Percentiles rank a stretch among this genome's conserved stretches.
These are phyloP conservation scores for Limulus polyphemus DNA, from an alignment of 2,888 invertebrate genomes.

Conservation along the genomic window DNA sequence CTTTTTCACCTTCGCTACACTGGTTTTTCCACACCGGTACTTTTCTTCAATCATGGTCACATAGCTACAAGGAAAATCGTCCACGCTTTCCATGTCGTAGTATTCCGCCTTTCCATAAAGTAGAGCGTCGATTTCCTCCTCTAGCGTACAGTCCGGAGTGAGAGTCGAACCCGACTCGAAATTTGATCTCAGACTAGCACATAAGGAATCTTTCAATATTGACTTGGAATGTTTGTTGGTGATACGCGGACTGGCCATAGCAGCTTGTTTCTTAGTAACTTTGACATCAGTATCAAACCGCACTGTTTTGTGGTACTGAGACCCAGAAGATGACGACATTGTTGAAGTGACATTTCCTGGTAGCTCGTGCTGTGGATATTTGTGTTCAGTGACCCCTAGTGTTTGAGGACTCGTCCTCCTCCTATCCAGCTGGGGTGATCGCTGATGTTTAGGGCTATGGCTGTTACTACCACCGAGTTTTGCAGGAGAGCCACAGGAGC, in stretches of 20 bases:
- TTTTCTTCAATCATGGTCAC: slow-evolving; percentile 29
- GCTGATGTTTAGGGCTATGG: background rate
- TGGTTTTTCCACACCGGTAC: slow-evolving; percentile 23
- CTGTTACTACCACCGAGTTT: background rate
- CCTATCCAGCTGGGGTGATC: slow-evolving; percentile 1
- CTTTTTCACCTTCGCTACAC: slow-evolving; percentile 17
- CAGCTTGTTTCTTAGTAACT: too few relatives aligned
- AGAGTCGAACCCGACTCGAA: slow-evolving; percentile 3
- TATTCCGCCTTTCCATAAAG: slow-evolving; percentile 29
- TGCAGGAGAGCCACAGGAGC: background rate
- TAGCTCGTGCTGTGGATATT: background rate
- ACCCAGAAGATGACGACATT: slow-evolving; percentile 6
- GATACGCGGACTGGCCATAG: too few relatives aligned
- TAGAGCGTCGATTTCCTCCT: slow-evolving; percentile 31
- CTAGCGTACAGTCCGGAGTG: slow-evolving; percentile 23
- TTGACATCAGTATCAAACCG: slow-evolving; percentile 21
- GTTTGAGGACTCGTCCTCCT: slow-evolving; percentile 1
- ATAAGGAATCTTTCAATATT: slow-evolving; percentile 27
- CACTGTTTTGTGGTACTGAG: slow-evolving; percentile 20
- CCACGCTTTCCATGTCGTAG: slow-evolving; percentile 22
- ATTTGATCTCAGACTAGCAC: slow-evolving; percentile 25
- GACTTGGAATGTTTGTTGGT: slow-evolving; percentile 20
- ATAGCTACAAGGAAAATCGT: slow-evolving; percentile 27
- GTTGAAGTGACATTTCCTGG: background rate
- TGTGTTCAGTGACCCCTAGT: background rate